Conservation (phyloP, 2,888 invertebrate species). For the Melipona bicolor region DNA sequence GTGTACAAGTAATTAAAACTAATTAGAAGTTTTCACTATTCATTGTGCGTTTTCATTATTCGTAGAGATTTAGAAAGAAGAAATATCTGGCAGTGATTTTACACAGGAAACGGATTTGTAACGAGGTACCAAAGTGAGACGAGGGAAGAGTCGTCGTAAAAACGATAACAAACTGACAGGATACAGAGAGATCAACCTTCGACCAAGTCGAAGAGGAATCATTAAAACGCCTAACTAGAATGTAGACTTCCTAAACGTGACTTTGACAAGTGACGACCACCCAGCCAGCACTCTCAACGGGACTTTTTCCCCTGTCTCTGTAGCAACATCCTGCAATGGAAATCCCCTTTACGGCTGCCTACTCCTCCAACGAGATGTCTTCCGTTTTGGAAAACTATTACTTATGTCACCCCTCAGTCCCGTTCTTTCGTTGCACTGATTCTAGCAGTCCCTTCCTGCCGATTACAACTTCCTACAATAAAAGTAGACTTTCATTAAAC, state of each 20-base stretch:
- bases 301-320: constrained; percentile 43
- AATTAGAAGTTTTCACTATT: constrained; percentile 21
- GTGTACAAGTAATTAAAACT: constrained; percentile 13
- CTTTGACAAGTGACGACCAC: constrained; percentile 60
- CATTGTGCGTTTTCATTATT: constrained; percentile 1
- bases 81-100: not conserved
- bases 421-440: constrained; percentile 46
- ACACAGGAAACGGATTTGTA: constrained; percentile 4
- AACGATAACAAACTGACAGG: constrained; percentile 27
- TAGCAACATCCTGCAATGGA: constrained; percentile 52
- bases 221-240: constrained; percentile 45
- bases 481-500: not conserved
- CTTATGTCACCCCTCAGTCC: constrained; percentile 44
- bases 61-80: not conserved
- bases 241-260: constrained; percentile 44
- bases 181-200: constrained; percentile 8
- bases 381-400: constrained; percentile 54
- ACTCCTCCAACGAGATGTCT: constrained; percentile 40
- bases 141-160: not conserved
- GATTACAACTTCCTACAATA: not conserved
- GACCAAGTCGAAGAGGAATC: constrained; percentile 16
- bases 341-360: constrained; percentile 44
- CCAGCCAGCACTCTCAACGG: constrained; percentile 54
- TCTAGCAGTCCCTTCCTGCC: constrained; percentile 14
- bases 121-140: not conserved